Conservation (phyloP, 1,140 invertebrate genomes). For the Streblospio benedicti region DNA sequence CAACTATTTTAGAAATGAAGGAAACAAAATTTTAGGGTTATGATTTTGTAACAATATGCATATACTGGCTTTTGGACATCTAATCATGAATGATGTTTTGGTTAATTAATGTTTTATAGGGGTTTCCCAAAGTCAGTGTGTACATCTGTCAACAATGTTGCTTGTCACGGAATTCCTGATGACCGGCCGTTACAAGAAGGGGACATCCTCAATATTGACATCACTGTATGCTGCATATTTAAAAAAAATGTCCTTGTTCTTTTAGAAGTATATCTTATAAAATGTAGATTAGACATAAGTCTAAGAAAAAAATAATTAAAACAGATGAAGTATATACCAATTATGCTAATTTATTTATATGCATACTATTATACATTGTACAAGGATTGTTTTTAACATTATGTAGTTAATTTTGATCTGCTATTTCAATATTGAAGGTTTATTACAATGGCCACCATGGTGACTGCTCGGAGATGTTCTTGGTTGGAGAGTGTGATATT, state of each 20-base stretch:
- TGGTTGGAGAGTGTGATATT: slow-evolving; percentile 68
- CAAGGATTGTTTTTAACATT: not conserved
- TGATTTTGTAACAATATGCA: too few relatives aligned
- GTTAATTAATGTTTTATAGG: too few relatives aligned
- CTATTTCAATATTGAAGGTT: slow-evolving; percentile 54
- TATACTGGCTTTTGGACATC: too few relatives aligned
- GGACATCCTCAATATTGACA: slow-evolving; percentile 85
- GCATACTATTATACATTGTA: not conserved
- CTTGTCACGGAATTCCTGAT: slow-evolving; percentile 91
- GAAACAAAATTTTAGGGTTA: too few relatives aligned
- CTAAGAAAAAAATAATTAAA: too few relatives aligned
- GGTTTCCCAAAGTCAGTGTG: slow-evolving; percentile 88
- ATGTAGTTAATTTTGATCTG: not conserved
- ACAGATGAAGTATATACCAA: too few relatives aligned
- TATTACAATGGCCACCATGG: slow-evolving; percentile 80
- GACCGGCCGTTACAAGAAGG: slow-evolving; percentile 66
- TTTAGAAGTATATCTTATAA: too few relatives aligned
- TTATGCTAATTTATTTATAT: too few relatives aligned
- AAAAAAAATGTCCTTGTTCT: not conserved
- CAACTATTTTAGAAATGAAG: too few relatives aligned
- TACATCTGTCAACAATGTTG: slow-evolving; percentile 90
- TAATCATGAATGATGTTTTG: too few relatives aligned
- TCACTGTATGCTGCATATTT: slow-evolving; percentile 61
- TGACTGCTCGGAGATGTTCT: slow-evolving; percentile 80
- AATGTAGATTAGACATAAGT: too few relatives aligned